Evolutionary conservation across 92 coral and sea anemone genomes (phyloP).

Genomic region (Desmophyllum pertusum): DNA sequence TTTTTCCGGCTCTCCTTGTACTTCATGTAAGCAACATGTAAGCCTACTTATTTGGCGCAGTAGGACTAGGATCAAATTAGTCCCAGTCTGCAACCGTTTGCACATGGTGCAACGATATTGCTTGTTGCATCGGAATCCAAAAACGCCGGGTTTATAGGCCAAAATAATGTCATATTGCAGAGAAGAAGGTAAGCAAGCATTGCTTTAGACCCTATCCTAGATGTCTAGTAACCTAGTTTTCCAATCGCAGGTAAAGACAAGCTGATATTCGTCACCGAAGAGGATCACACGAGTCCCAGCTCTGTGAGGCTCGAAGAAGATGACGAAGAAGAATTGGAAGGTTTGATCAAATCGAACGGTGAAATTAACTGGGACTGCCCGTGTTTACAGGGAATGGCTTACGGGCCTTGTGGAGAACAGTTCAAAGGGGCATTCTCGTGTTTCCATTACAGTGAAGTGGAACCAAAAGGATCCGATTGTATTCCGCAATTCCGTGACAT

Average conservation of each 20-base stretch:
- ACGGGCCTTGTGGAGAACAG: constrained; percentile 96
- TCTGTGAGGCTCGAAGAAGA: constrained; percentile 74
- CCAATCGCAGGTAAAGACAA: constrained; percentile 87
- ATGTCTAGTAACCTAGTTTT: background rate
- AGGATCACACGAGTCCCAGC: constrained; percentile 86
- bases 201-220: background rate
- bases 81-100: constrained; percentile 34
- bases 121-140: background rate
- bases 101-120: constrained; percentile 36
- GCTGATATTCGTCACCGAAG: constrained; percentile 89
- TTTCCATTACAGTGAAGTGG: constrained; percentile 93
- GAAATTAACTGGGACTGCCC: constrained; percentile 99
- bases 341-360: constrained; percentile 91
- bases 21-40: too few relatives aligned
- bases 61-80: background rate
- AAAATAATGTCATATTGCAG: constrained; percentile 90
- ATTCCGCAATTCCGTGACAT: constrained; percentile 91
- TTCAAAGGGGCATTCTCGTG: constrained; percentile 95
- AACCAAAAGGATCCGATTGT: constrained; percentile 94
- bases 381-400: constrained; percentile 98
- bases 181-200: constrained; percentile 75
- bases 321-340: constrained; percentile 90
- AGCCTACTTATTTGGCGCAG: background rate
- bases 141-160: constrained; percentile 15
- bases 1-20: too few relatives aligned